Conservation (phyloP, 1,140 invertebrate genomes). For the Paralvinella palmiformis region DNA sequence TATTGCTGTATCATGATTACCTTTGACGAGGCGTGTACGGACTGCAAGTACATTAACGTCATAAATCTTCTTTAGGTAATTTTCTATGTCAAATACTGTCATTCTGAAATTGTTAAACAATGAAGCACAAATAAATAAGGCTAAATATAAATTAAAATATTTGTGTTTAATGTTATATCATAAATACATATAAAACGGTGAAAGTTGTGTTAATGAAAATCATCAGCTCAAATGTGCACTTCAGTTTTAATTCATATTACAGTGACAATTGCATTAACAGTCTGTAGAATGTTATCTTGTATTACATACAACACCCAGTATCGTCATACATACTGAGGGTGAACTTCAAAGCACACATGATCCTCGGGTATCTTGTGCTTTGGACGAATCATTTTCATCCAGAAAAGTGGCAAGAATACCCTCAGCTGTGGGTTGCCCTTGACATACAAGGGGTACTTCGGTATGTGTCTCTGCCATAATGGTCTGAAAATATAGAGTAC, state of each 20-base stretch:
- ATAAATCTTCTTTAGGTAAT: constrained; percentile 94
- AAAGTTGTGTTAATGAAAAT: not conserved
- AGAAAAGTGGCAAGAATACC: constrained; percentile 87
- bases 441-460: constrained; percentile 75
- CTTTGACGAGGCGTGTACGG: constrained; percentile 33
- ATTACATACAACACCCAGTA: too few species aligned
- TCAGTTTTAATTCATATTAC: not conserved
- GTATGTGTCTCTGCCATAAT: constrained; percentile 34
- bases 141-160: not conserved
- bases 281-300: not conserved
- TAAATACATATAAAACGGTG: not conserved
- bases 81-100: constrained; percentile 78
- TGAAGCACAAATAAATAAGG: not conserved
- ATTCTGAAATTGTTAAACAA: constrained; percentile 55
- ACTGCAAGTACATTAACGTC: constrained; percentile 70
- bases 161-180: not conserved
- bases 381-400: constrained; percentile 80
- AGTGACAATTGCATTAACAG: not conserved
- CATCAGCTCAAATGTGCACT: not conserved
- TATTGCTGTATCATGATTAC: constrained; percentile 11
- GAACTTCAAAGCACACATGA: constrained; percentile 74
- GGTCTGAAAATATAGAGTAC: constrained; percentile 20
- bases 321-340: constrained; percentile 59
- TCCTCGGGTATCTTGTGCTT: constrained; percentile 60
- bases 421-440: constrained; percentile 82